Conservation (phyloP, 2,888 invertebrate genomes). For the Coenonympha glycerion region DNA sequence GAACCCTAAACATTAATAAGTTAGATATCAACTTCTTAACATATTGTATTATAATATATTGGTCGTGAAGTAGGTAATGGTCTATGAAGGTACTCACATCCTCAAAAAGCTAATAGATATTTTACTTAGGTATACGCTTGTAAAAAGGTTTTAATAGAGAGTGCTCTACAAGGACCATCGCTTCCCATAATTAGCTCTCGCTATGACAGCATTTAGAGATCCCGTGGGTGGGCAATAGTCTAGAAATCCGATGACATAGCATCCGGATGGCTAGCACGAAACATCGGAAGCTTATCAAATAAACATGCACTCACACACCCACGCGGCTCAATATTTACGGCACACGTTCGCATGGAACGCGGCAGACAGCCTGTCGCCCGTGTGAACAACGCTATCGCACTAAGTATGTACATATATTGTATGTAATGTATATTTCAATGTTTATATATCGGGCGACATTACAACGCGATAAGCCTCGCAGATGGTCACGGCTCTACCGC, state of each 20-base stretch:
- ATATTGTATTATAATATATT: no score
- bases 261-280: constrained; percentile 62
- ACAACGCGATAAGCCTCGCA: constrained; percentile 50
- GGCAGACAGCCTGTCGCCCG: constrained; percentile 75
- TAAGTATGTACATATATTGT: constrained; percentile 59
- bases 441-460: constrained; percentile 49
- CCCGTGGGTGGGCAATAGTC: constrained; percentile 55
- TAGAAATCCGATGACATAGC: constrained; percentile 61
- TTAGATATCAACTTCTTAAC: no score
- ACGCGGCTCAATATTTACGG: constrained; percentile 52
- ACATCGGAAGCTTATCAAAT: constrained; percentile 73
- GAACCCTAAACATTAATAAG: no score
- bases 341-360: constrained; percentile 57
- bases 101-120: no score
- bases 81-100: no score
- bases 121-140: background rate
- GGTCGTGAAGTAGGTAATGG: no score
- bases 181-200: constrained; percentile 9
- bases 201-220: constrained; percentile 31
- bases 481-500: constrained; percentile 34
- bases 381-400: constrained; percentile 66
- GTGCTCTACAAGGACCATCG: background rate
- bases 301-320: constrained; percentile 66
- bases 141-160: no score
- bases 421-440: constrained; percentile 59